Conservation (phyloP, 2,888 invertebrate species). For the Beris morrisii region DNA sequence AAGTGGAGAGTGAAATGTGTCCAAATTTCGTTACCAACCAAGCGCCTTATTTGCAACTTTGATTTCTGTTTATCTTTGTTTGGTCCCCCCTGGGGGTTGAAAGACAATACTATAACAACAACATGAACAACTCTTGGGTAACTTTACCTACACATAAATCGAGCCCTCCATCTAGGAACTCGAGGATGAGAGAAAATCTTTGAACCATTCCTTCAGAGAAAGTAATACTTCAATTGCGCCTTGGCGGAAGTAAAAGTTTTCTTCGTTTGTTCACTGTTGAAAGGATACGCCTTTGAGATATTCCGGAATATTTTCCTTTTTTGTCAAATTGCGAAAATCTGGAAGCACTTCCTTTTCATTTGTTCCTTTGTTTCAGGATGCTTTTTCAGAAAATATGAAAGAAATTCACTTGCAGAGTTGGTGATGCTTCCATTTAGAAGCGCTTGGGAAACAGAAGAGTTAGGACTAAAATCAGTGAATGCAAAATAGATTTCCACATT, state of each 20-base stretch:
- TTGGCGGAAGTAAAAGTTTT: slow-evolving; percentile 32
- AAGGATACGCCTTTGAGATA: slow-evolving; percentile 26
- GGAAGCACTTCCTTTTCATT: slow-evolving; percentile 4
- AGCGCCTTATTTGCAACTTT: slow-evolving; percentile 51
- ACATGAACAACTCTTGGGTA: neutral
- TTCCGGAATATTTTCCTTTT: slow-evolving; percentile 2
- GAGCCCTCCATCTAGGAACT: neutral
- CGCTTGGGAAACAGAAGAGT: no score
- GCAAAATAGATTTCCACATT: no score
- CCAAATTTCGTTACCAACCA: slow-evolving; percentile 44
- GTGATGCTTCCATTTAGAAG: no score
- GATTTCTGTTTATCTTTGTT: slow-evolving; percentile 55
- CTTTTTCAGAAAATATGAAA: no score
- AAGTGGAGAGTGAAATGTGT: slow-evolving; percentile 44
- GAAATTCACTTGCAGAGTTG: no score
- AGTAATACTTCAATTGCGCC: slow-evolving; percentile 29
- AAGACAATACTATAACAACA: slow-evolving; percentile 26
- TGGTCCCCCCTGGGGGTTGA: slow-evolving; percentile 41
- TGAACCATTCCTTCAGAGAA: slow-evolving; percentile 18
- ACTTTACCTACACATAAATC: neutral
- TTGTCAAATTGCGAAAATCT: slow-evolving; percentile 8
- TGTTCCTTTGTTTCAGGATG: neutral
- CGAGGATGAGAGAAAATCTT: slow-evolving; percentile 6
- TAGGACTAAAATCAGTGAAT: no score
- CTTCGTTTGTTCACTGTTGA: slow-evolving; percentile 17